Evolutionary conservation across 2,888 invertebrate genomes (phyloP), one percentile per base, ranked within the genome.

Genomic region (Zootermopsis nevadensis): DNA sequence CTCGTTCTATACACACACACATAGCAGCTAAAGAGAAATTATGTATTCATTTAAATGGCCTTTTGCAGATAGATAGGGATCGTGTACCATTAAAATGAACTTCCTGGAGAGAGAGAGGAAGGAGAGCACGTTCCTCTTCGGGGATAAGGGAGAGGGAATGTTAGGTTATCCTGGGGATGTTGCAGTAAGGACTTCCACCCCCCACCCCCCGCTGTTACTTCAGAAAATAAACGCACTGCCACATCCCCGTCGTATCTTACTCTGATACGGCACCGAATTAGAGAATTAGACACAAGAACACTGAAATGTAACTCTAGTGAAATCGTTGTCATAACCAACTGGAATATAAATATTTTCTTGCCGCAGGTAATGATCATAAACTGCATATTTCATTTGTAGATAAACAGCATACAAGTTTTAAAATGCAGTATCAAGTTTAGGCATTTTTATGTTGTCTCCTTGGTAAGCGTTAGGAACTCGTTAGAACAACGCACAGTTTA

Each of bases 1-100:
- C n/a, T 60, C n/a, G 60, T 4, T 48, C 60, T 60, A 60, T 60
- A n/a, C 60, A 27, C 27, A 60, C n/a, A 27, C 60, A 60, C 77
- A 42, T 33, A 69, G 48, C 35, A 79, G 67, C 33, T 60, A 77
- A 69, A 81, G 77, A 27, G 69, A 76, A 85, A 85, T 85, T 85
- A 85, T 85, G 84, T 85, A 79, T 85, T 84, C 85, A 84, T 85
- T 85, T 85, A 84, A 85, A 85, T 85, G 85, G 82, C 80, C 81
- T 82, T 77, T 79, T 35, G 84, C 38, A 77, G 80, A 67, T 31
- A 77, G 84, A 82, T 82, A 80, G 80, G 42, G 82, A 81, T 81
- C 83, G 83, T 30, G 60, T 24, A 80, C 77, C 74, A 83, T 77
- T 82, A 80, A 77, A 81, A 48, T 48, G 69, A 66, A 31, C 60